Conservation (phyloP, 2,797 vertebrate genomes). For the Enteromius radiatus region DNA sequence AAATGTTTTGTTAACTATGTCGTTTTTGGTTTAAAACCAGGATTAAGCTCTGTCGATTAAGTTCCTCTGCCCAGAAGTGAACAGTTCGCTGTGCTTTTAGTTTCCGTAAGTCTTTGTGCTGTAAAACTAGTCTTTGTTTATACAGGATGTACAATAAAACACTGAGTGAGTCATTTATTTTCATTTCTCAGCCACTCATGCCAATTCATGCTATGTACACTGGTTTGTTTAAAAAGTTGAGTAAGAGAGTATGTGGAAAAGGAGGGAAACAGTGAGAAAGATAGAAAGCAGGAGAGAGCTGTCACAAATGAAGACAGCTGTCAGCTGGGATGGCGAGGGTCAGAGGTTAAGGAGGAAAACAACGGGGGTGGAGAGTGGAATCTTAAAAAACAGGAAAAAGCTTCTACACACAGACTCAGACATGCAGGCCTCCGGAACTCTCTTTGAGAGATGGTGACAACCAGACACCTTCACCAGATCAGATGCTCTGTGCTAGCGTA, state of each 20-base stretch:
- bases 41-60: conserved; percentile 13
- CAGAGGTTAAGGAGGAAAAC: conserved; percentile 68
- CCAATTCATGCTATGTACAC: not conserved
- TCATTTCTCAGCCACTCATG: not conserved
- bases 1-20: conserved; percentile 43
- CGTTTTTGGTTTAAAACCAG: conserved; percentile 42
- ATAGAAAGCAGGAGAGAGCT: conserved; percentile 58
- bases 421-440: conserved; percentile 44
- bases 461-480: conserved; percentile 28
- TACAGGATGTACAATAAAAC: conserved; percentile 2
- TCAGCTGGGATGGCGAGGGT: conserved; percentile 80
- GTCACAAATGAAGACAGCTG: conserved; percentile 77
- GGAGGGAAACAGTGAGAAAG: not conserved
- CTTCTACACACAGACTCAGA: conserved; percentile 35
- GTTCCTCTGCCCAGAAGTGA: not conserved
- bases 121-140: conserved; percentile 14
- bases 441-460: conserved; percentile 47
- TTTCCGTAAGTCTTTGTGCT: not conserved
- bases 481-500: not conserved
- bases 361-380: conserved; percentile 59
- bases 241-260: conserved; percentile 31
- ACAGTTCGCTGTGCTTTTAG: not conserved
- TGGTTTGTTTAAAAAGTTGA: conserved; percentile 1
- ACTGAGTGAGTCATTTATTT: not conserved
- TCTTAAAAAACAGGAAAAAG: conserved; percentile 60